Conservation (phyloP, 2,797 vertebrate genomes). For the Micrastur ruficollis region DNA sequence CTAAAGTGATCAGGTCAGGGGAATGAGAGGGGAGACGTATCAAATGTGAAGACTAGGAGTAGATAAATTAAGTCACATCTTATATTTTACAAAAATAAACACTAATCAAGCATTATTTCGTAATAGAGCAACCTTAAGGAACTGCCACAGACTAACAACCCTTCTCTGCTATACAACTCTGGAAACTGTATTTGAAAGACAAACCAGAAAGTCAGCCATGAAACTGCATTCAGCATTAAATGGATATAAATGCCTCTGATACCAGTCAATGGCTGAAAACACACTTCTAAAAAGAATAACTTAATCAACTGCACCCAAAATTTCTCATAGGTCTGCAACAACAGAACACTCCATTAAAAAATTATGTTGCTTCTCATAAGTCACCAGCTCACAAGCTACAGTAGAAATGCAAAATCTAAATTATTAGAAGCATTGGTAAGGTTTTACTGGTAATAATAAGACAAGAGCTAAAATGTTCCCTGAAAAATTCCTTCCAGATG, state of each 20-base stretch:
- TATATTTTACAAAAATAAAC: slow-evolving; percentile 73
- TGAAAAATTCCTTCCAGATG: accelerated
- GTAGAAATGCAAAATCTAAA: background rate
- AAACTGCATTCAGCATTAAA: background rate
- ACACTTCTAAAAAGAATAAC: background rate
- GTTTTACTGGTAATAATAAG: background rate
- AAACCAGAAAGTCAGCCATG: background rate
- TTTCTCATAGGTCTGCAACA: background rate
- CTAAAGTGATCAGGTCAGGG: slow-evolving; percentile 29
- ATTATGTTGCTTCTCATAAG: background rate
- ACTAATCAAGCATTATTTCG: slow-evolving; percentile 68
- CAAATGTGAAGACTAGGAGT: slow-evolving; percentile 28
- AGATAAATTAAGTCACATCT: slow-evolving; percentile 70
- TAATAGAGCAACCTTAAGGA: slow-evolving; percentile 66
- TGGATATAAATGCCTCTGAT: background rate
- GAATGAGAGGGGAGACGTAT: background rate
- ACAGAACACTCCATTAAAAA: background rate
- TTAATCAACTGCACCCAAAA: background rate
- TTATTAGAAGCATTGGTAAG: background rate
- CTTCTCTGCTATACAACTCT: background rate
- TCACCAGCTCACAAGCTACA: background rate
- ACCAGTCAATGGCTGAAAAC: background rate
- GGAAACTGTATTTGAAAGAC: background rate
- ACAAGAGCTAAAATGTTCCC: background rate
- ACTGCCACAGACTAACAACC: slow-evolving; percentile 28